phyloP scores from a whole-genome alignment of 2,797 vertebrate genomes.

The Miichthys miiuy region DNA sequence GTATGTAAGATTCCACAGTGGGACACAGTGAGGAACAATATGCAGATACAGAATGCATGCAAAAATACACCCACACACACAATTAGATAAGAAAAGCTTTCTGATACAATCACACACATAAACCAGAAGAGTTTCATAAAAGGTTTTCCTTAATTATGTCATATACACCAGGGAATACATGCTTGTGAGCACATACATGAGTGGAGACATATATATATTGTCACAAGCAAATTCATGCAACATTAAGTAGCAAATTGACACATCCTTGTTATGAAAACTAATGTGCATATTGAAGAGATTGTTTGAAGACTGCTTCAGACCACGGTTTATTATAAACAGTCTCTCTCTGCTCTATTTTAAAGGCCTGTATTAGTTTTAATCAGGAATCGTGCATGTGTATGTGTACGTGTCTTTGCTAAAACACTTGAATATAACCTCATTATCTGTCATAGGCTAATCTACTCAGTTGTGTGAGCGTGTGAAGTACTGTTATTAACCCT shows the following conservation, averaged over 20 bases:
- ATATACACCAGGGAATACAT: slow-evolving; percentile 23
- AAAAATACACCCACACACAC: background rate
- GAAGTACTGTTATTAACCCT: slow-evolving; percentile 88
- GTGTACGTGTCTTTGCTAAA: slow-evolving; percentile 81
- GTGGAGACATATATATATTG: slow-evolving; percentile 17
- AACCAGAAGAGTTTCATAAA: background rate
- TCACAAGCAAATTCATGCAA: slow-evolving; percentile 42
- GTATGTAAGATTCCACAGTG: background rate
- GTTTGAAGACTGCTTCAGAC: slow-evolving; percentile 84
- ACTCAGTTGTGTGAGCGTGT: slow-evolving; percentile 66
- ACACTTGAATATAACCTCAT: slow-evolving; percentile 92
- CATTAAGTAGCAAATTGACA: slow-evolving; percentile 54
- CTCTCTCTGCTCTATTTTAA: slow-evolving; percentile 85
- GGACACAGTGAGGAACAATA: slow-evolving; percentile 34
- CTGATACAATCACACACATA: slow-evolving; percentile 2
- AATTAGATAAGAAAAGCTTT: background rate
- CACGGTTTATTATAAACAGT: slow-evolving; percentile 81
- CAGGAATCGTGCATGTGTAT: slow-evolving; percentile 83
- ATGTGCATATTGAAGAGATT: slow-evolving; percentile 83
- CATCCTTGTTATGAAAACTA: slow-evolving; percentile 64
- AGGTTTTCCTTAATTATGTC: background rate
- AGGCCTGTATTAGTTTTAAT: slow-evolving; percentile 91
- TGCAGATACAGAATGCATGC: background rate
- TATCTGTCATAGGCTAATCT: slow-evolving; percentile 87
- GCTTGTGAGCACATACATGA: background rate